A percentile compares a stretch with the other conserved stretches of the same genome.
These are phyloP conservation scores for Diplolepis rosae DNA, from an alignment of 2,888 invertebrate genomes.

Conservation along the genomic window DNA sequence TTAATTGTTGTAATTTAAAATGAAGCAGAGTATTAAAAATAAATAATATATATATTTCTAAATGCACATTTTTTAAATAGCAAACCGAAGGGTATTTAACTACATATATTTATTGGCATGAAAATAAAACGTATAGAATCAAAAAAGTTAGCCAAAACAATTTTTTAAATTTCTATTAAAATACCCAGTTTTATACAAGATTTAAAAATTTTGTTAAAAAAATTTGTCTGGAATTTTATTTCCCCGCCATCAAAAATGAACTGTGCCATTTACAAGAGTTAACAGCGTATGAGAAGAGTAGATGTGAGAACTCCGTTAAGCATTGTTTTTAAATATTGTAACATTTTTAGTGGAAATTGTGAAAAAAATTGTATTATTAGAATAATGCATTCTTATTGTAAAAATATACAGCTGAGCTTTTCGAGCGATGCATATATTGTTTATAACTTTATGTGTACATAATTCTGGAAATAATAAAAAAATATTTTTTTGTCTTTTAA, in stretches of 20 bases:
- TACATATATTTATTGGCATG: constrained; percentile 8
- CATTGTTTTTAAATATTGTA: neutral
- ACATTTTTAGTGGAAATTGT: neutral
- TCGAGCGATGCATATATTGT: neutral
- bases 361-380: neutral
- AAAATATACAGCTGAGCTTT: neutral
- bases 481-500: constrained; percentile 6
- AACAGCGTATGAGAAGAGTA: neutral
- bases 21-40: constrained; percentile 49
- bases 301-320: neutral
- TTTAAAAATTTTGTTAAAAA: neutral
- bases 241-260: neutral
- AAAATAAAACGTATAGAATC: neutral
- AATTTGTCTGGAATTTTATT: neutral
- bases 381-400: constrained; percentile 4
- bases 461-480: constrained; percentile 17
- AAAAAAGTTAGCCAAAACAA: neutral
- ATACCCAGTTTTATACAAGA: neutral
- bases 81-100: neutral
- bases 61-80: neutral
- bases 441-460: constrained; percentile 1
- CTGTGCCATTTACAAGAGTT: constrained; percentile 25
- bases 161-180: neutral
- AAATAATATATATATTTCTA: constrained; percentile 51
- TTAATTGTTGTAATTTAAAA: constrained; percentile 56